Evolutionary conservation across 2,797 vertebrate species (phyloP).

Genomic region (Coilia nasus): DNA sequence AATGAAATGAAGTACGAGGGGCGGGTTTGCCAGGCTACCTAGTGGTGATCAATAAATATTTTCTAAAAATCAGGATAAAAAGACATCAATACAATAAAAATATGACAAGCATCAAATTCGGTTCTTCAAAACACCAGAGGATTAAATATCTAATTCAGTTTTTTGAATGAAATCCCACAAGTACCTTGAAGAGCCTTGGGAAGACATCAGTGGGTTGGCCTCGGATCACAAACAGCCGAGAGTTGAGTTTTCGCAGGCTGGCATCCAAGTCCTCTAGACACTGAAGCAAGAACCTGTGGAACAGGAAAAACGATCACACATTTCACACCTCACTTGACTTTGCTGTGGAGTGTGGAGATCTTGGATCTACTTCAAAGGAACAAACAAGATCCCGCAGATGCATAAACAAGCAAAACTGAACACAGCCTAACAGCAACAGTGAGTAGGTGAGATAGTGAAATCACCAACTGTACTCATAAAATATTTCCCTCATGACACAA

Average conservation of each 20-base stretch:
- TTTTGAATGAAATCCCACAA: not conserved
- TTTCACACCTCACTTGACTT: no score
- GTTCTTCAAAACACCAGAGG: not conserved
- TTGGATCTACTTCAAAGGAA: not conserved
- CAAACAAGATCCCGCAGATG: not conserved
- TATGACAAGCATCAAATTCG: not conserved
- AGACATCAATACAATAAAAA: no score
- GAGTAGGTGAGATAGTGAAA: not conserved
- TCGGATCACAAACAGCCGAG: slow-evolving; percentile 84
- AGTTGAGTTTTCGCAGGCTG: slow-evolving; percentile 83
- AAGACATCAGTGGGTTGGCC: slow-evolving; percentile 88
- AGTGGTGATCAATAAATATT: no score
- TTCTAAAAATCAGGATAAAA: not conserved
- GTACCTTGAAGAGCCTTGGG: slow-evolving; percentile 86
- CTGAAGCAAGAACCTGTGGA: slow-evolving; percentile 82
- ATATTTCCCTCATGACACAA: not conserved
- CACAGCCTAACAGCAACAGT: not conserved
- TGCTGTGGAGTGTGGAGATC: no score
- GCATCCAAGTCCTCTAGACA: slow-evolving; percentile 86
- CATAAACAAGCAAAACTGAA: not conserved
- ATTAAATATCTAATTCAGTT: not conserved
- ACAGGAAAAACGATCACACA: not conserved
- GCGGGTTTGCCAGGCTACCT: no score
- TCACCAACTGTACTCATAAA: not conserved
- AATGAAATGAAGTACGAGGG: no score